phyloP scores from a whole-genome alignment of 2,113 vertebrate genomes.

The Puma concolor region DNA sequence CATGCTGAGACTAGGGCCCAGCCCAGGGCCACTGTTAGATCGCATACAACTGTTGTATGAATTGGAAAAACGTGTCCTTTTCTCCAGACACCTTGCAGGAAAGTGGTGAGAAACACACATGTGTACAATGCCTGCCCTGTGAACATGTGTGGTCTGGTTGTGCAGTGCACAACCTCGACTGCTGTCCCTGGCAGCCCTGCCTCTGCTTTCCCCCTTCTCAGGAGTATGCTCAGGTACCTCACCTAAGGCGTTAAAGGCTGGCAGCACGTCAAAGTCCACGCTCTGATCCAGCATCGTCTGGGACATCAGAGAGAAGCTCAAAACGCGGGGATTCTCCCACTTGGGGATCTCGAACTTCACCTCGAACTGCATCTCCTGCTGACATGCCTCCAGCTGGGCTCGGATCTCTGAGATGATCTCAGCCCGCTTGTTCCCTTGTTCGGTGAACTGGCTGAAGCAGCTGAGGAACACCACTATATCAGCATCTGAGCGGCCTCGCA shows the following conservation, averaged over 20 bases:
- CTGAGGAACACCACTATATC: conserved; percentile 73
- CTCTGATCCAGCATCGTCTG: background rate
- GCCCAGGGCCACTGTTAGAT: background rate
- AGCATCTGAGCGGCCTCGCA: conserved; percentile 34
- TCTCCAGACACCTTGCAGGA: background rate
- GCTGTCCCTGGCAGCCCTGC: background rate
- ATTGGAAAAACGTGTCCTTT: background rate
- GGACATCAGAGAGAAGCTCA: conserved; percentile 62
- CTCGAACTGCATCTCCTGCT: background rate
- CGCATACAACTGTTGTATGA: background rate
- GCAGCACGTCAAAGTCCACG: conserved; percentile 74
- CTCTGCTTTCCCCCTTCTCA: background rate
- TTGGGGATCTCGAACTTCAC: conserved; percentile 56
- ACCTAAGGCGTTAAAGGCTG: conserved; percentile 74
- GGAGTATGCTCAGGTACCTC: background rate
- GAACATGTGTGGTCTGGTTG: no score
- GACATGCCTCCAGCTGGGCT: conserved; percentile 39
- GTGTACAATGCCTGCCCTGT: rapidly evolving
- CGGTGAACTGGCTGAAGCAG: conserved; percentile 29
- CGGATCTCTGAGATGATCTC: conserved; percentile 59
- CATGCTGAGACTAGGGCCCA: background rate
- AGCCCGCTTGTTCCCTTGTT: background rate
- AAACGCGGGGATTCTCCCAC: conserved; percentile 55
- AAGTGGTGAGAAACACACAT: no score
- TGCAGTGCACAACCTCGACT: background rate